Percentiles rank a stretch among this genome's conserved stretches.
Evolutionary conservation across 2,888 invertebrate species (phyloP).

Genomic region (Polymixis flavicincta): DNA sequence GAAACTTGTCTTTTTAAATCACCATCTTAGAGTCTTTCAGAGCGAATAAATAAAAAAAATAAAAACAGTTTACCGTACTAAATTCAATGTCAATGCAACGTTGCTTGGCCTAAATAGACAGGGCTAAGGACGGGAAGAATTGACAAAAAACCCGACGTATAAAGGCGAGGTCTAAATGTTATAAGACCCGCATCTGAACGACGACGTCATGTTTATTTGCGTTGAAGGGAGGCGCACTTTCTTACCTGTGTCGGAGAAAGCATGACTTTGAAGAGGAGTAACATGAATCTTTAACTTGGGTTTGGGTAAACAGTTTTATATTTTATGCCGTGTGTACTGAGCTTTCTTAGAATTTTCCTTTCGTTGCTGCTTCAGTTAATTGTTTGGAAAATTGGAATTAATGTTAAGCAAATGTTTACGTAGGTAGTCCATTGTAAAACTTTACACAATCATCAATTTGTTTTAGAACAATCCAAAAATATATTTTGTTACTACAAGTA

Average conservation of each 20-base stretch:
- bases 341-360: conserved; percentile 56
- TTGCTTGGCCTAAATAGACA: conserved; percentile 76
- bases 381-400: conserved; percentile 21
- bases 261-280: conserved; percentile 80
- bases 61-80: conserved; percentile 74
- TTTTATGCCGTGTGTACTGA: conserved; percentile 65
- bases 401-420: neutral
- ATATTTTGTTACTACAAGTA: no score
- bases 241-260: conserved; percentile 80
- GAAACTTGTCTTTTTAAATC: neutral
- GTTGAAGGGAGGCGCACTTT: conserved; percentile 82
- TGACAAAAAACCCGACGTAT: conserved; percentile 85
- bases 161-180: conserved; percentile 80
- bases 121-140: conserved; percentile 77
- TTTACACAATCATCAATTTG: neutral
- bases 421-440: neutral
- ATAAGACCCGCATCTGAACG: conserved; percentile 80
- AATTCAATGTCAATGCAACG: conserved; percentile 81
- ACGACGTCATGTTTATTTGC: conserved; percentile 88
- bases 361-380: conserved; percentile 41
- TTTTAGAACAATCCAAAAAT: neutral
- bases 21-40: neutral
- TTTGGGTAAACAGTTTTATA: conserved; percentile 79
- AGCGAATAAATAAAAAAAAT: conserved; percentile 1
- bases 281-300: conserved; percentile 82